A percentile compares a stretch with the other conserved stretches of the same genome.
These are phyloP conservation scores for Merluccius polli DNA, from an alignment of 2,797 vertebrate genomes.

Conservation along the genomic window DNA sequence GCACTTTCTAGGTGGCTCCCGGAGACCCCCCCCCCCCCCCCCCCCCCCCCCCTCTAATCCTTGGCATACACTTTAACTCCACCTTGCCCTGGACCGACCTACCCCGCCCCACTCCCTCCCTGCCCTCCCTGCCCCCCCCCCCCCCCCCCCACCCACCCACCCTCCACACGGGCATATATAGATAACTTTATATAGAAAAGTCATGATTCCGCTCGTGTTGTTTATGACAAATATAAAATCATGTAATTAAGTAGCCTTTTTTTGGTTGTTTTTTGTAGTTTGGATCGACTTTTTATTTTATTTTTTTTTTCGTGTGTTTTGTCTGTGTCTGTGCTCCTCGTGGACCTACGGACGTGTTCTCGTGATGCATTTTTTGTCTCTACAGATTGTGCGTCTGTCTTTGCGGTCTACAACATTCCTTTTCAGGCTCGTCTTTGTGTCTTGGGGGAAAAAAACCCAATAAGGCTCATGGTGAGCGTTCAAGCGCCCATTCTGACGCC, in stretches of 20 bases:
- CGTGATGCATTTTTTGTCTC: constrained; percentile 12
- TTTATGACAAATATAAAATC: constrained; percentile 27
- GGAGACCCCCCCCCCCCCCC: constrained; percentile 12
- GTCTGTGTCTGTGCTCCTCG: constrained; percentile 26
- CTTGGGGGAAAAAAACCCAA: background rate
- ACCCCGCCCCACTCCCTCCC: background rate
- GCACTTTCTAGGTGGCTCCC: constrained; percentile 38
- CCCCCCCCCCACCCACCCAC: background rate
- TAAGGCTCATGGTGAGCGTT: constrained; percentile 9
- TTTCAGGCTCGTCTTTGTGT: constrained; percentile 3
- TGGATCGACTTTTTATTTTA: constrained; percentile 29
- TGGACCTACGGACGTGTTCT: constrained; percentile 32
- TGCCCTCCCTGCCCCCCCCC: background rate
- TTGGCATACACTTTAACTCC: constrained; percentile 18
- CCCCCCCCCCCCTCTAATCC: constrained; percentile 6
- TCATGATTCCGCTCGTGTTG: constrained; percentile 27
- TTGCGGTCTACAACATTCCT: constrained; percentile 58
- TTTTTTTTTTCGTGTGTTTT: background rate
- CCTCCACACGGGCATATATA: constrained; percentile 4
- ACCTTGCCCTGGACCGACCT: background rate
- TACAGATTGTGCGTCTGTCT: constrained; percentile 47
- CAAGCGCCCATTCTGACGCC: background rate
- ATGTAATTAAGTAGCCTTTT: constrained; percentile 30
- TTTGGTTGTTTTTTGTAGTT: constrained; percentile 21
- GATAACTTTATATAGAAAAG: constrained; percentile 16